These are phyloP conservation scores for Gryon sp. DNA, from an alignment of 1,140 invertebrate species.

Conservation along the genomic window DNA sequence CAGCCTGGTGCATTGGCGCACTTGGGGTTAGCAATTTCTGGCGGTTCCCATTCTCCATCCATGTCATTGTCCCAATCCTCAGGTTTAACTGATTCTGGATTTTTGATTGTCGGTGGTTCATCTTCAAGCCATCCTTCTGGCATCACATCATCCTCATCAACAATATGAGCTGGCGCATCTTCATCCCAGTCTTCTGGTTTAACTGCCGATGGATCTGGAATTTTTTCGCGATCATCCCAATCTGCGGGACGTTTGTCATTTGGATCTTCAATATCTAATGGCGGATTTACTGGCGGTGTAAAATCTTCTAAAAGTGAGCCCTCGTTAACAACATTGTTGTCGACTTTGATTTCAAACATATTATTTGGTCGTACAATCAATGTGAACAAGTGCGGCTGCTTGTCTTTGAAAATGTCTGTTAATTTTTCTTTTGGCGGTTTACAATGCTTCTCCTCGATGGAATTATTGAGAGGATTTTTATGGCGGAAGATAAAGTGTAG, in stretches of 20 bases:
- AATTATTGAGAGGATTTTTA: slow-evolving; percentile 95
- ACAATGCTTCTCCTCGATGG: slow-evolving; percentile 93
- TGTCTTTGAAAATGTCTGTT: slow-evolving; percentile 96
- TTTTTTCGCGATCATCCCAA: slow-evolving; percentile 99
- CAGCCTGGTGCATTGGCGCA: slow-evolving; percentile 93
- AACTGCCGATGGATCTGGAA: slow-evolving; percentile 90
- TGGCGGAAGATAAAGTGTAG: slow-evolving; percentile 99
- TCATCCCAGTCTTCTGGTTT: slow-evolving; percentile 99
- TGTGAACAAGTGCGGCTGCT: slow-evolving; percentile 96
- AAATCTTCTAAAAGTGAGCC: slow-evolving; percentile 95
- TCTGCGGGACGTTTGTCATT: slow-evolving; percentile 93
- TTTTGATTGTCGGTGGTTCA: slow-evolving; percentile 92
- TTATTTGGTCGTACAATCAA: slow-evolving; percentile 94
- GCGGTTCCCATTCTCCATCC: slow-evolving; percentile 99
- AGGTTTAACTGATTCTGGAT: slow-evolving; percentile 92
- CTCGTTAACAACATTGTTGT: slow-evolving; percentile 89
- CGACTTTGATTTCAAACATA: slow-evolving; percentile 85
- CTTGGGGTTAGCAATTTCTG: slow-evolving; percentile 94
- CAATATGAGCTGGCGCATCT: slow-evolving; percentile 92
- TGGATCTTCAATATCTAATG: slow-evolving; percentile 96
- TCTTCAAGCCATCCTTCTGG: slow-evolving; percentile 97
- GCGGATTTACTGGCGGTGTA: slow-evolving; percentile 95
- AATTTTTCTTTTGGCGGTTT: slow-evolving; percentile 92
- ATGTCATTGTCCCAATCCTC: slow-evolving; percentile 98
- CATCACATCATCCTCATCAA: slow-evolving; percentile 92